Base-by-base conservation (phyloP, 2,888 invertebrate species). In the Meghimatium bilineatum region DNA sequence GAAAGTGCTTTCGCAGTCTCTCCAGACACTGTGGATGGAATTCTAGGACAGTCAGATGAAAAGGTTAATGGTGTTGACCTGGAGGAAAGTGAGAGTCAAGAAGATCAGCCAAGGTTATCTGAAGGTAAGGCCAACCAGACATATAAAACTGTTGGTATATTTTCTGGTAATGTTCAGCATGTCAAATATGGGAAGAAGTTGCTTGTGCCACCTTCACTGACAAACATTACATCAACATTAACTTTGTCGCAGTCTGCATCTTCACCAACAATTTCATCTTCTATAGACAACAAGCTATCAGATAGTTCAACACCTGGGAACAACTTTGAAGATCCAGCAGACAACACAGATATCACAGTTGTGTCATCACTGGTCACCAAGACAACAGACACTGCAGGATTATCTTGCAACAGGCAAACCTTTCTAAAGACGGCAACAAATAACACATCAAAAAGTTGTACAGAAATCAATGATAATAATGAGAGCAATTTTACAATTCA, bases 91-190 rank as follows among this genome's bases (percentile, higher is more conserved):
- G 34, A 17, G 23, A 44, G 1, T 36, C n/a, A n/a, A 17, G 60
- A 38, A 63, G 2, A 60, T 77, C 38, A 34, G 36, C 26, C 63
- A 17, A 20, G 32, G 32, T 34, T 23, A 29, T n/a, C 44, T 60
- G 36, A 44, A 75, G n/a, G 66, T 26, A 34, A 20, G 17, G 29
- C 20, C 2, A 66, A 75, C n/a, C n/a, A 75, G 26, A 36, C 38
- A 2, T 76, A 67, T 34, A 80, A 74, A 49, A 84, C 84, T 5
- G 84, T 84, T 8, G 84, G 84, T 8, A 84, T 84, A 26, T 84
- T 84, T 67, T 84, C 84, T 66, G 84, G 84, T 1, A 52, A 67
- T 38, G 56, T 84, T 1, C 84, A 84, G 67, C 79, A 84, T 66
- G 84, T 84, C 0, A 71, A 69, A 17, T 23, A 72, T 44, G 82